These are phyloP conservation scores for Polypterus bichir DNA, from an alignment of 2,113 vertebrate species.

Conservation along the genomic window DNA sequence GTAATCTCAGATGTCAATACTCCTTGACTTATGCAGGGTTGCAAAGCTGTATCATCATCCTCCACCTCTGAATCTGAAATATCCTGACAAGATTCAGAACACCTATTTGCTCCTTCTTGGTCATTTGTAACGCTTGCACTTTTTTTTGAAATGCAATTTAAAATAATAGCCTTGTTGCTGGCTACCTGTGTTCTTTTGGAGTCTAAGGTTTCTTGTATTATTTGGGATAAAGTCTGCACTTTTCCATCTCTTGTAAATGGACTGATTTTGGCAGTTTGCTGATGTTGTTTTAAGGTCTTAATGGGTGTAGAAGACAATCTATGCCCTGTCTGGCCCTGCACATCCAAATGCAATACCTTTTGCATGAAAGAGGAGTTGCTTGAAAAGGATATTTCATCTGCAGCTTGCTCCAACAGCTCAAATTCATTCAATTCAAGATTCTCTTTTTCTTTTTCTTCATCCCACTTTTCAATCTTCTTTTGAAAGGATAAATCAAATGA, in stretches of 20 bases:
- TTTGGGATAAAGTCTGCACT: neutral
- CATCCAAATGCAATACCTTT: conserved; percentile 70
- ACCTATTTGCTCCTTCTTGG: too few species aligned
- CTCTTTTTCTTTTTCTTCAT: conserved; percentile 62
- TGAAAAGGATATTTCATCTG: conserved; percentile 89
- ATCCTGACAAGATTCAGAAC: conserved; percentile 16
- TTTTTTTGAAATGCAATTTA: too few species aligned
- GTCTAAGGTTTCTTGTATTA: conserved; percentile 8
- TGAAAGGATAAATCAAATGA: conserved; percentile 72
- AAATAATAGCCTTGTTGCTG: too few species aligned
- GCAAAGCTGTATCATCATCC: too few species aligned
- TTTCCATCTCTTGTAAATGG: neutral
- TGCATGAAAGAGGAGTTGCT: conserved; percentile 88
- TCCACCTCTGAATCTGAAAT: conserved; percentile 34
- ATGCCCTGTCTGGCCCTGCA: conserved; percentile 33
- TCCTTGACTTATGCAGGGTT: too few species aligned
- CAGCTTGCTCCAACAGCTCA: conserved; percentile 82
- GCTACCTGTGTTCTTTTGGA: neutral
- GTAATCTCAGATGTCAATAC: too few species aligned
- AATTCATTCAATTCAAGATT: conserved; percentile 84
- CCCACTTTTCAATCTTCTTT: conserved; percentile 66
- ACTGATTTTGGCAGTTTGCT: neutral
- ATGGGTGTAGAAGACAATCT: conserved; percentile 86
- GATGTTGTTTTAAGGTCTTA: conserved; percentile 42
- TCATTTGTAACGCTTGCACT: too few species aligned